Evolutionary conservation across 1,140 invertebrate species (phyloP).

Genomic region (Polypedilum vanderplanki): DNA sequence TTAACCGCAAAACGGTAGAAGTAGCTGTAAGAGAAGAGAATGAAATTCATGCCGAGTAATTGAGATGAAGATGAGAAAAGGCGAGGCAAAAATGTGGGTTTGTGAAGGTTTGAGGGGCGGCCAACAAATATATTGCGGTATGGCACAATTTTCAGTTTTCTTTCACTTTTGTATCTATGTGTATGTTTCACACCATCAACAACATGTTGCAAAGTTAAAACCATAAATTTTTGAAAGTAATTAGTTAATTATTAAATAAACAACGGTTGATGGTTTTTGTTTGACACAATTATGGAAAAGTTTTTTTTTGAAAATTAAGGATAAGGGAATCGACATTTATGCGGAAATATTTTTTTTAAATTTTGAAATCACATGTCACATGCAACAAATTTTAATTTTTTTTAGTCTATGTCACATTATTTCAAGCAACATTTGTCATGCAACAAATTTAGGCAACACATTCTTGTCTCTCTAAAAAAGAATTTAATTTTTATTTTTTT

Average conservation of each 20-base stretch:
- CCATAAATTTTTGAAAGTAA: constrained; percentile 22
- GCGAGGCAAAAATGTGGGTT: neutral
- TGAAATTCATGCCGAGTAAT: neutral
- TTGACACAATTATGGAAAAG: no score
- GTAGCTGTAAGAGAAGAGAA: neutral
- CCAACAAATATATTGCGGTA: neutral
- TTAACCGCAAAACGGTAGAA: neutral
- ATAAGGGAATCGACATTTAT: no score
- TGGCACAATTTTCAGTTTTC: neutral
- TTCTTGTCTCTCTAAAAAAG: no score
- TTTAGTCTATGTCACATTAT: no score
- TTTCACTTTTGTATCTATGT: neutral
- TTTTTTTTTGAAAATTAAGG: no score
- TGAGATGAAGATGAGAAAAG: neutral
- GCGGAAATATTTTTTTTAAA: no score
- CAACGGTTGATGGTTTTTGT: neutral
- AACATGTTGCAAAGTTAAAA: constrained; percentile 3
- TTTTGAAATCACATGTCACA: no score
- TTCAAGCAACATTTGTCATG: no score
- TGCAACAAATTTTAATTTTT: no score
- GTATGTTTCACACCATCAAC: neutral
- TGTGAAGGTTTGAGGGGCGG: neutral
- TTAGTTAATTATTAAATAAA: constrained; percentile 29
- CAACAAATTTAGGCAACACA: no score
- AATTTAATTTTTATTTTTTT: no score